Conservation (phyloP, 1,140 invertebrate species). For the Diplogasteroides magnus region DNA sequence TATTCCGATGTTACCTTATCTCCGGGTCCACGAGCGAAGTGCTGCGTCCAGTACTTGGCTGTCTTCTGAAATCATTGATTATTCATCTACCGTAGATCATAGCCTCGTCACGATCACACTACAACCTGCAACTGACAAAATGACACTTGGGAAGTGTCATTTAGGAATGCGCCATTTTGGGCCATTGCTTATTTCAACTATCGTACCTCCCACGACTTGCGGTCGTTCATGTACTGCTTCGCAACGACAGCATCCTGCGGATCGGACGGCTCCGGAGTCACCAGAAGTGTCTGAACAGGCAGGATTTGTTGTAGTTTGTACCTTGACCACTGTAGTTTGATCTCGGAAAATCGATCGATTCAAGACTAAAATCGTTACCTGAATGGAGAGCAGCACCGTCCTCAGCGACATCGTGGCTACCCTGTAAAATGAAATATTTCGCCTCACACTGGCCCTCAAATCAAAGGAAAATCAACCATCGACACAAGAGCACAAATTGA, state of each 20-base stretch:
- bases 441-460: too few relatives aligned
- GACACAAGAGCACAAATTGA: too few relatives aligned
- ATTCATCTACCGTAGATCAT: neutral
- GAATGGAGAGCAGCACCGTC: neutral
- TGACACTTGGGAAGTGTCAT: neutral
- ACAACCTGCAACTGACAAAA: neutral
- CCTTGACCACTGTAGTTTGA: too few relatives aligned
- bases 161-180: too few relatives aligned
- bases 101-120: neutral
- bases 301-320: too few relatives aligned
- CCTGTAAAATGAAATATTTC: too few relatives aligned
- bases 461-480: too few relatives aligned
- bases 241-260: conserved; percentile 85
- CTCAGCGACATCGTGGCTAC: neutral
- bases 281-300: conserved; percentile 76
- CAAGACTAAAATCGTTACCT: too few relatives aligned
- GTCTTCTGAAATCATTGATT: conserved; percentile 63
- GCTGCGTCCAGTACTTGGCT: conserved; percentile 85
- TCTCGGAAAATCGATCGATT: too few relatives aligned
- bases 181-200: too few relatives aligned
- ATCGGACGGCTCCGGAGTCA: conserved; percentile 75
- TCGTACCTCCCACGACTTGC: conserved; percentile 68
- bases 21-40: conserved; percentile 69
- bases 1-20: conserved; percentile 53
- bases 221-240: conserved; percentile 83